A percentile compares a stretch with the other conserved stretches of the same genome.
phyloP scores from a whole-genome alignment of 2,797 vertebrate species.

The Amblyopsis hoosieri region DNA sequence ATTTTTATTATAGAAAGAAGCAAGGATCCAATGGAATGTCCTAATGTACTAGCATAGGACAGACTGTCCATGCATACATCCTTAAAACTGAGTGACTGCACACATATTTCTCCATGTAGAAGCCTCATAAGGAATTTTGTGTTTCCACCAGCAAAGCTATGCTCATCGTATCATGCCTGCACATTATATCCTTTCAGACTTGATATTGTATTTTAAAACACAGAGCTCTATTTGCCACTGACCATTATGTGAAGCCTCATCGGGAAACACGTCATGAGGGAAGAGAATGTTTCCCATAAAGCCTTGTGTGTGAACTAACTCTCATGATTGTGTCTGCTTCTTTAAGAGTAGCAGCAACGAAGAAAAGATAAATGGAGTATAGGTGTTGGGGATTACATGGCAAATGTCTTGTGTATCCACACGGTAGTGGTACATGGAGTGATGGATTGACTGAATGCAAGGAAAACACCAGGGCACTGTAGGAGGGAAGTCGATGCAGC shows the following conservation, averaged over 20 bases:
- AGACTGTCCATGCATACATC: neutral
- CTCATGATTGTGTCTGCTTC: slow-evolving; percentile 1
- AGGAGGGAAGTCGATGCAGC: neutral
- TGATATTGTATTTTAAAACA: neutral
- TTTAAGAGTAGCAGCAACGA: neutral
- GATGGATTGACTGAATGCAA: slow-evolving; percentile 25
- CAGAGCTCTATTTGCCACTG: neutral
- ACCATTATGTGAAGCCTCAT: neutral
- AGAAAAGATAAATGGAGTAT: slow-evolving; percentile 11
- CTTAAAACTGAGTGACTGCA: neutral
- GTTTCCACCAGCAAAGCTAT: slow-evolving; percentile 1
- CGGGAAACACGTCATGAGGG: no score
- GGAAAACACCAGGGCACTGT: neutral
- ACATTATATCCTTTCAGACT: neutral
- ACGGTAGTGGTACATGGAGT: slow-evolving; percentile 17
- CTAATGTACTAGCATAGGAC: neutral
- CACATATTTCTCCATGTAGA: neutral
- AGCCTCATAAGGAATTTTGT: slow-evolving; percentile 3
- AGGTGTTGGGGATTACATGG: slow-evolving; percentile 29
- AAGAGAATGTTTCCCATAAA: no score
- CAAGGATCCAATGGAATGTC: neutral
- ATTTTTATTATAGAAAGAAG: slow-evolving; percentile 2
- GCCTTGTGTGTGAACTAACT: slow-evolving; percentile 5
- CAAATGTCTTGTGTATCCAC: slow-evolving; percentile 34
- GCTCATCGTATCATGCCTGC: neutral